These are phyloP conservation scores for Notospermus geniculatus DNA, from an alignment of 1,140 invertebrate species.

Conservation along the genomic window DNA sequence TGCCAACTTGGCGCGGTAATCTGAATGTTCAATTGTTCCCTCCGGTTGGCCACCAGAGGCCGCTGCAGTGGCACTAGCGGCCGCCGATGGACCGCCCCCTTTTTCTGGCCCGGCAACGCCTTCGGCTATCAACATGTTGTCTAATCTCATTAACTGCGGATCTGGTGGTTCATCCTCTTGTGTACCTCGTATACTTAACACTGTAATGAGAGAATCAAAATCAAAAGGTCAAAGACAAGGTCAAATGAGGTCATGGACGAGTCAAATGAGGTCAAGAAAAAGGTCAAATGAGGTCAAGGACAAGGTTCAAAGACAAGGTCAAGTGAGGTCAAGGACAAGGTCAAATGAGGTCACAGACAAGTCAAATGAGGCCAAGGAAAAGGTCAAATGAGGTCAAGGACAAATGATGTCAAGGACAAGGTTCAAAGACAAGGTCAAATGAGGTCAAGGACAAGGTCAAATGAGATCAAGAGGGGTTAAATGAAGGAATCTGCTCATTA, in stretches of 20 bases:
- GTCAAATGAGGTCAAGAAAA: conserved; percentile 88
- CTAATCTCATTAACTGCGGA: conserved; percentile 96
- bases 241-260: conserved; percentile 71
- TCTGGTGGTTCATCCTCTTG: conserved; percentile 99
- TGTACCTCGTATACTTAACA: conserved; percentile 90
- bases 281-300: too few species aligned
- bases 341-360: conserved; percentile 71
- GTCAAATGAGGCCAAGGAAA: conserved; percentile 88
- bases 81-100: conserved; percentile 86
- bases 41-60: conserved; percentile 74
- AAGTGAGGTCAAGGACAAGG: conserved; percentile 17
- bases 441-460: not conserved
- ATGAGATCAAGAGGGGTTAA: too few species aligned
- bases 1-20: conserved; percentile 97
- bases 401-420: too few species aligned
- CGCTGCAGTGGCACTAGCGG: conserved; percentile 79
- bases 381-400: too few species aligned
- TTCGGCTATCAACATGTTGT: conserved; percentile 99
- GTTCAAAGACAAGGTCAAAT: conserved; percentile 13
- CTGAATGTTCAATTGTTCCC: conserved; percentile 92
- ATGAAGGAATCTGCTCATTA: too few species aligned
- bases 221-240: conserved; percentile 17
- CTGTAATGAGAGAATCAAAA: conserved; percentile 61
- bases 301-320: conserved; percentile 17
- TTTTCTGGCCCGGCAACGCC: conserved; percentile 98